Percentiles rank a stretch among this genome's conserved stretches.
Evolutionary conservation across 2,888 invertebrate species (phyloP).

Genomic region (Marasmarcha lunaedactyla): DNA sequence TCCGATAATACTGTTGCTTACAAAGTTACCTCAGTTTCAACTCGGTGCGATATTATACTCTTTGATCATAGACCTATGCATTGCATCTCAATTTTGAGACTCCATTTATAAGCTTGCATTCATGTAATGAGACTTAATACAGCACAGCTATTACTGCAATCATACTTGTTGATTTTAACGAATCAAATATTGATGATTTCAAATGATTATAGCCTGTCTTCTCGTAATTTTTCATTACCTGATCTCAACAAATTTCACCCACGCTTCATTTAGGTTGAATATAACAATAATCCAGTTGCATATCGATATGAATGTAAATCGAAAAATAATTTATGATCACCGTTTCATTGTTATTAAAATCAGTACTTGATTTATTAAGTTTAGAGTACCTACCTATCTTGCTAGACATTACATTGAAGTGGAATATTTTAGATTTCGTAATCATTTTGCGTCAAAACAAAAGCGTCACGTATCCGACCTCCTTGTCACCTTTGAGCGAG

Average conservation of each 20-base stretch:
- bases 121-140: slow-evolving; percentile 58
- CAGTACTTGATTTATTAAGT: too few species aligned
- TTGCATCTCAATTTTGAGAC: too few species aligned
- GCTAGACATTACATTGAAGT: too few species aligned
- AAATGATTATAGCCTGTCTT: slow-evolving; percentile 34
- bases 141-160: slow-evolving; percentile 56
- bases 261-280: slow-evolving; percentile 32
- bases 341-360: too few species aligned
- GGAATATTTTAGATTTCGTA: too few species aligned
- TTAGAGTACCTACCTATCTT: too few species aligned
- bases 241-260: slow-evolving; percentile 21
- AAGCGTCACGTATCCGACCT: slow-evolving; percentile 16
- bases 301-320: slow-evolving; percentile 29
- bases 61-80: too few species aligned
- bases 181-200: slow-evolving; percentile 45
- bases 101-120: slow-evolving; percentile 16
- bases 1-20: slow-evolving; percentile 24
- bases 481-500: slow-evolving; percentile 17
- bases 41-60: too few species aligned
- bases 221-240: neutral
- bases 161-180: slow-evolving; percentile 55
- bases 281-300: slow-evolving; percentile 20
- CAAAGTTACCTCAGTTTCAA: too few species aligned
- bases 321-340: slow-evolving; percentile 27
- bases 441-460: slow-evolving; percentile 2